A percentile compares a stretch with the other conserved stretches of the same genome.
Conservation (phyloP, 2,888 invertebrate genomes). For the Microplitis deprimator region DNA sequence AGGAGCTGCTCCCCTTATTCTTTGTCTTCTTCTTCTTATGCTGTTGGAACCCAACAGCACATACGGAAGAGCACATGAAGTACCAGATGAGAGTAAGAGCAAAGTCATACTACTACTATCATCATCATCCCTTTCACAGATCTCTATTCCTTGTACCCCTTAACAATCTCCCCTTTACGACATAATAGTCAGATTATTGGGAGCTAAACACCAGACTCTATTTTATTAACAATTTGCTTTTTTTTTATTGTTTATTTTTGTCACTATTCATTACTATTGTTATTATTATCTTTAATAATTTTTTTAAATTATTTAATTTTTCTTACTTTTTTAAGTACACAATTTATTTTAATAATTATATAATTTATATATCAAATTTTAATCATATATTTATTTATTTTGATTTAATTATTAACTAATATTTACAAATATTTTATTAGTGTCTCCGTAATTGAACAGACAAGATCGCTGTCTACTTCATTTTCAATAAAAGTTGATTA, state of each 20-base stretch:
- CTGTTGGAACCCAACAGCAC: slow-evolving; percentile 7
- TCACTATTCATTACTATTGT: background rate
- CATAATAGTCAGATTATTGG: slow-evolving; percentile 67
- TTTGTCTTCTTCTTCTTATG: slow-evolving; percentile 51
- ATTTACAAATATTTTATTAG: too few relatives aligned
- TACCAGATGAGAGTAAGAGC: slow-evolving; percentile 20
- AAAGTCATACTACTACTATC: slow-evolving; percentile 32
- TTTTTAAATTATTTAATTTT: background rate
- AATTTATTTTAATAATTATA: too few relatives aligned
- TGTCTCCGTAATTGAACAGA: too few relatives aligned
- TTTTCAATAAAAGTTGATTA: too few relatives aligned
- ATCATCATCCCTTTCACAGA: background rate
- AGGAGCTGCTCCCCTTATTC: slow-evolving; percentile 52
- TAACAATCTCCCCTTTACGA: slow-evolving; percentile 55
- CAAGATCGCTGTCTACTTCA: too few relatives aligned
- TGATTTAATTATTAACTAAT: too few relatives aligned
- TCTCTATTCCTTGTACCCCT: slow-evolving; percentile 46
- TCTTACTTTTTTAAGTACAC: too few relatives aligned
- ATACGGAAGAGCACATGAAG: slow-evolving; percentile 10
- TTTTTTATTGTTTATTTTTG: slow-evolving; percentile 10
- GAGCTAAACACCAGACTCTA: slow-evolving; percentile 54
- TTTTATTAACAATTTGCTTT: slow-evolving; percentile 14
- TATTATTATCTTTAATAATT: background rate
- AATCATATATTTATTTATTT: too few relatives aligned
- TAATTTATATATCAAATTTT: too few relatives aligned